These are phyloP conservation scores for Porites divaricata DNA, from an alignment of 92 coral and sea anemone genomes.

Conservation along the genomic window DNA sequence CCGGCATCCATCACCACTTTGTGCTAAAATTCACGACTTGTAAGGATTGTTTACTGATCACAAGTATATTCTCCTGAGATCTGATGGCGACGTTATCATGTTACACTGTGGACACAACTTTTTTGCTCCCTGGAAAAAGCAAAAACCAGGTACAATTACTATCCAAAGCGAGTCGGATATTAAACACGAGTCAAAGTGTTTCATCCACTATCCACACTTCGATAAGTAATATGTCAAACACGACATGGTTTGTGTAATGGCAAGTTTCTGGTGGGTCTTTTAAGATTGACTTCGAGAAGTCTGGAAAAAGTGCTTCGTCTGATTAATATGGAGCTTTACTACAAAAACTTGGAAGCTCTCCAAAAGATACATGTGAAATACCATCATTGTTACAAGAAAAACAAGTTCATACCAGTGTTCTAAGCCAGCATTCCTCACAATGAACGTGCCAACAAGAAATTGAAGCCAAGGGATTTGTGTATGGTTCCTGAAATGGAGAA, in stretches of 20 bases:
- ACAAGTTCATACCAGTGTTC: slow-evolving; percentile 70
- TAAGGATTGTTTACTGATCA: neutral
- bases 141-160: no score
- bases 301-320: no score
- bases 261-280: no score
- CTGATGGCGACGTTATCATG: slow-evolving; percentile 91
- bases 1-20: neutral
- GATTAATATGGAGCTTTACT: no score
- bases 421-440: slow-evolving; percentile 93
- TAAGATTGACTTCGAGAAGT: no score
- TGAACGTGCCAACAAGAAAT: slow-evolving; percentile 95
- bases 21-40: neutral
- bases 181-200: no score
- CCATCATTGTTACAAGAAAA: neutral
- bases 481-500: slow-evolving; percentile 68
- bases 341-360: neutral
- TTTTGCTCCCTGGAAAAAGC: slow-evolving; percentile 76
- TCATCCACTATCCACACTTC: no score
- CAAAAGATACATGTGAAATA: no score
- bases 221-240: no score
- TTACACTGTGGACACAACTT: slow-evolving; percentile 94
- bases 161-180: no score
- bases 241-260: no score
- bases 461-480: slow-evolving; percentile 81
- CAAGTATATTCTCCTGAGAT: slow-evolving; percentile 83